Base-by-base conservation (phyloP, 1,140 invertebrate genomes). In the Lepidurus arcticus region DNA sequence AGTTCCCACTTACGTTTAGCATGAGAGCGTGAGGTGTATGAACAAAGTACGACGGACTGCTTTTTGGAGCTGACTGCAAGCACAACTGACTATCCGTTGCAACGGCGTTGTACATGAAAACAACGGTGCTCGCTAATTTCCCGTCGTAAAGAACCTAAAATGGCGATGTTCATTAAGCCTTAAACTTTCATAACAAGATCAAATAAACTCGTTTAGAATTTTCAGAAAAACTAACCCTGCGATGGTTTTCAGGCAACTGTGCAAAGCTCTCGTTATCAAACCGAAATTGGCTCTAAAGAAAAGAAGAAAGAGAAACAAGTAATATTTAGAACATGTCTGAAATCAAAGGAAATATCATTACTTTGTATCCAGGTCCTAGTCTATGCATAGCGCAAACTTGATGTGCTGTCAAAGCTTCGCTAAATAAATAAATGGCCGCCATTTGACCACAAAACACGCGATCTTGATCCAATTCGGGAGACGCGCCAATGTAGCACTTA, bases 41-140 rank as follows among this genome's bases (percentile, higher is more conserved):
- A 83, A 98, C 95, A 90, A 99, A 99, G 88, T 96, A 98, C 81
- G 94, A 94, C 81, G 92, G 89, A 86, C 98, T 98, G 85, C 95
- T 94, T 89, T 98, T 98, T 77, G 97, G 95, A 78, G 95, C 94
- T 78, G 96, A 97, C 87, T 99, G 97, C 79, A 99, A 89, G 88
- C 97, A 99, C 73, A 99, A 89, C 86, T 99, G 97, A 83, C 95
- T 95, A 86, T 99, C 97, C 65, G 94, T 96, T 76, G 98, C 97
- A 82, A 99, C 97, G 75, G 98, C 98, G 87, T 98, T 99, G 88
- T 99, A 99, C 93, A 99, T 98, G 86, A 99, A 99, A 82, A 99
- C 95, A 83, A 99, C 95, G 81, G 94, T 93, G 82, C 91, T 93
- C 80, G 96, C 97, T 82, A 99, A 87, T 87, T 97, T 98, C 79